Evolutionary conservation across 2,888 invertebrate genomes (phyloP).

Genomic region (Pteria penguin): DNA sequence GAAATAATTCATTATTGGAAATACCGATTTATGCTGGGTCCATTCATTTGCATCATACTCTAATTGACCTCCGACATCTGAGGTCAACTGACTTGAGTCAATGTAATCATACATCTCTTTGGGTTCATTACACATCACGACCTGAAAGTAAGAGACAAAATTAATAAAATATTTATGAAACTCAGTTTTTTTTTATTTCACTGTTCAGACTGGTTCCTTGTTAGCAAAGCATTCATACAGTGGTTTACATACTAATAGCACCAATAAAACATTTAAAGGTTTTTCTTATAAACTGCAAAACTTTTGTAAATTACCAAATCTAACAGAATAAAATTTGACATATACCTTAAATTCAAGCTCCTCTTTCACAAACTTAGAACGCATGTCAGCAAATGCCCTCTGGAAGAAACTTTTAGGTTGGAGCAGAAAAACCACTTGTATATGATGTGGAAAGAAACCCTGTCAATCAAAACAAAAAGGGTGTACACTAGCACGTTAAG

Average conservation of each 20-base stretch:
- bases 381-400: conserved; percentile 96
- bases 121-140: conserved; percentile 89
- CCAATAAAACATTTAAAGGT: too few relatives aligned
- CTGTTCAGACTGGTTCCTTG: too few relatives aligned
- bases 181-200: too few relatives aligned
- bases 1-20: conserved; percentile 73
- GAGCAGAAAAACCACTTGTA: conserved; percentile 95
- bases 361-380: conserved; percentile 88
- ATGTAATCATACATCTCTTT: conserved; percentile 93
- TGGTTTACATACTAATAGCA: too few relatives aligned
- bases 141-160: too few relatives aligned
- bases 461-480: conserved; percentile 79
- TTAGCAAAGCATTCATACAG: too few relatives aligned
- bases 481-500: too few relatives aligned
- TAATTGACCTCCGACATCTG: conserved; percentile 92
- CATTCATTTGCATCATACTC: conserved; percentile 96
- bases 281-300: too few relatives aligned
- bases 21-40: conserved; percentile 97
- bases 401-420: conserved; percentile 96
- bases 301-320: too few relatives aligned
- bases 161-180: too few relatives aligned
- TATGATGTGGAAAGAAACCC: conserved; percentile 95
- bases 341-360: conserved; percentile 93
- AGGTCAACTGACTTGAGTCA: conserved; percentile 90
- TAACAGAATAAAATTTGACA: too few relatives aligned